A percentile compares a stretch with the other conserved stretches of the same genome.
These are phyloP conservation scores for Tokudaia muenninki DNA, from an alignment of 2,797 vertebrate species.

Conservation along the genomic window DNA sequence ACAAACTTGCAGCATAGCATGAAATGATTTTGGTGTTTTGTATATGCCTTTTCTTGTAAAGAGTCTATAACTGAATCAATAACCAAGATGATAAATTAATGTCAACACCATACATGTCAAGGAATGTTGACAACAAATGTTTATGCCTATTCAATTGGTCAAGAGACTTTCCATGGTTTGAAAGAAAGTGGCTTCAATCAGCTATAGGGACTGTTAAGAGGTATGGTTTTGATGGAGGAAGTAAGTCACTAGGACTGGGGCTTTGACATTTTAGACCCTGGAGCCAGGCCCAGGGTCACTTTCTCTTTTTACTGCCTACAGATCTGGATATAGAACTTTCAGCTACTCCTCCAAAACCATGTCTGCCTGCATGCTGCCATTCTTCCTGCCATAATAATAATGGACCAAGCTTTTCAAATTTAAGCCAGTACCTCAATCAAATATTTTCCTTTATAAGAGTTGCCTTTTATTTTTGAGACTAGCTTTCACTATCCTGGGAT, in stretches of 20 bases:
- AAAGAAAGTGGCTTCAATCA: too few species aligned
- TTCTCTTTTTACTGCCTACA: not conserved
- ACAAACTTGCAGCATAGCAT: not conserved
- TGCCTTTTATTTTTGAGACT: too few species aligned
- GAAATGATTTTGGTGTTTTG: not conserved
- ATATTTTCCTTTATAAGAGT: not conserved
- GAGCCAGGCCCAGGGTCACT: not conserved
- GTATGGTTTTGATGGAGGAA: too few species aligned
- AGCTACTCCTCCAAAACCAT: not conserved
- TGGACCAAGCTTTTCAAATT: too few species aligned
- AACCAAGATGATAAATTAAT: conserved; percentile 62
- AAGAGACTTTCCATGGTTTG: not conserved
- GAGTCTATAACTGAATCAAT: conserved; percentile 47
- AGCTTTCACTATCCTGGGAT: too few species aligned
- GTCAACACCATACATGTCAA: conserved; percentile 33
- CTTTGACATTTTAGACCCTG: too few species aligned
- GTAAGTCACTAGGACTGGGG: too few species aligned
- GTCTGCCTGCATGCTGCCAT: not conserved
- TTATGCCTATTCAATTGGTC: conserved; percentile 4
- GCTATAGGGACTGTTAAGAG: too few species aligned
- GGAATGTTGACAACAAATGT: conserved; percentile 33
- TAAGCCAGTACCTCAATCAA: not conserved
- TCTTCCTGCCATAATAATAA: too few species aligned
- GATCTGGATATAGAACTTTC: not conserved
- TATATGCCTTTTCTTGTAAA: not conserved